Conservation (phyloP, 92 coral and sea anemone species). For the Phymanthus crucifer region DNA sequence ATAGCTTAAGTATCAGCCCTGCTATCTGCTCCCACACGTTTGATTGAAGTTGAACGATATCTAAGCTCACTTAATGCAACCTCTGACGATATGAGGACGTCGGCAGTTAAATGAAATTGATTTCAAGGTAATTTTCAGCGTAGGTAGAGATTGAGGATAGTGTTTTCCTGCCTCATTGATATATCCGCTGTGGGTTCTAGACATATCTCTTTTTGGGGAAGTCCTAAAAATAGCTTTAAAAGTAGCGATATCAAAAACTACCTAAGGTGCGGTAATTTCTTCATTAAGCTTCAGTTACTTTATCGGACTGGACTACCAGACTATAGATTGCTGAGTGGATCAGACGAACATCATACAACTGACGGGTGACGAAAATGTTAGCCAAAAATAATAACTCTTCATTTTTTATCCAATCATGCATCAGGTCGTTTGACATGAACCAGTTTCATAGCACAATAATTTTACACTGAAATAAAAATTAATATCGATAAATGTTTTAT, state of each 20-base stretch:
- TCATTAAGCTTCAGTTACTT: not conserved
- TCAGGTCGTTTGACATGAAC: too few species aligned
- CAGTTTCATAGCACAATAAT: too few species aligned
- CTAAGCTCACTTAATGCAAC: constrained; percentile 6
- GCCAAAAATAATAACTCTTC: too few species aligned
- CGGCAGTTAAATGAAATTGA: not conserved
- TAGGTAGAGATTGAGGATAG: not conserved
- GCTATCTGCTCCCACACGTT: constrained; percentile 9
- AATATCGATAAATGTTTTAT: too few species aligned
- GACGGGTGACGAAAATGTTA: too few species aligned
- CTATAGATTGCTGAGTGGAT: too few species aligned
- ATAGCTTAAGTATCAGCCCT: not conserved
- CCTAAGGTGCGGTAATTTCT: not conserved
- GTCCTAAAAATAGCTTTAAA: not conserved
- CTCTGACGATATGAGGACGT: not conserved
- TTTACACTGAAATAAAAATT: too few species aligned
- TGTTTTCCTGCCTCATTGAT: not conserved
- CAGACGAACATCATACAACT: not conserved
- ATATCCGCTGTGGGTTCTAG: not conserved
- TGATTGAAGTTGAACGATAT: not conserved
- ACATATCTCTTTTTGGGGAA: not conserved
- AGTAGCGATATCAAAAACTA: too few species aligned
- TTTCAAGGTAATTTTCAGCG: not conserved
- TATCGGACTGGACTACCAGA: too few species aligned
- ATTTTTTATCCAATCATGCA: too few species aligned